phyloP scores from a whole-genome alignment of 2,113 vertebrate genomes.

The Regulus satrapa region DNA sequence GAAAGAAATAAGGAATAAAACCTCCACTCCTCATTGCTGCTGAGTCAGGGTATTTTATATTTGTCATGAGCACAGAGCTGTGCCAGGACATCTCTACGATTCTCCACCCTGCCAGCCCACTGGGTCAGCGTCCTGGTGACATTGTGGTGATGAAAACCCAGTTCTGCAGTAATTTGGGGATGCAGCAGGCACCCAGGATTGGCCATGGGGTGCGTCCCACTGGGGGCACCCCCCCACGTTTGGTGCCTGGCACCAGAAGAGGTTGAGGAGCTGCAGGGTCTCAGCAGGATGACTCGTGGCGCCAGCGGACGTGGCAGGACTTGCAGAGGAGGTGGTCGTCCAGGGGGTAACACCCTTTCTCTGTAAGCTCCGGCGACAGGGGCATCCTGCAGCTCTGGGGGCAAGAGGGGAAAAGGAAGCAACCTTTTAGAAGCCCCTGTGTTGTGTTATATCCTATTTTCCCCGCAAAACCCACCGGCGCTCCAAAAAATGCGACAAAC shows the following conservation, averaged over 20 bases:
- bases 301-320: conserved; percentile 75
- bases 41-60: not conserved
- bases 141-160: not conserved
- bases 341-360: conserved; percentile 86
- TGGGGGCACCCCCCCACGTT: not conserved
- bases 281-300: conserved; percentile 40
- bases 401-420: not conserved
- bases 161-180: not conserved
- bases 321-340: conserved; percentile 84
- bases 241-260: not conserved
- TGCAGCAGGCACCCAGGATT: too few species aligned
- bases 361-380: conserved; percentile 84
- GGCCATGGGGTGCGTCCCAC: rapidly evolving
- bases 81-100: rapidly evolving
- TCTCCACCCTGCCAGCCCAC: not conserved
- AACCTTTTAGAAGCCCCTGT: rapidly evolving
- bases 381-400: conserved; percentile 78
- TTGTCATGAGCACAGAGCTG: rapidly evolving
- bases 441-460: not conserved
- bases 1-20: not conserved
- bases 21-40: not conserved
- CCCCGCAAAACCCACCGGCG: not conserved
- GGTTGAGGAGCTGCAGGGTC: rapidly evolving
- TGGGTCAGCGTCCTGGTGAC: rapidly evolving
- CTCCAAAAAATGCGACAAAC: rapidly evolving